Evolutionary conservation across 2,888 invertebrate genomes (phyloP).

Genomic region (Brachyptera putata): DNA sequence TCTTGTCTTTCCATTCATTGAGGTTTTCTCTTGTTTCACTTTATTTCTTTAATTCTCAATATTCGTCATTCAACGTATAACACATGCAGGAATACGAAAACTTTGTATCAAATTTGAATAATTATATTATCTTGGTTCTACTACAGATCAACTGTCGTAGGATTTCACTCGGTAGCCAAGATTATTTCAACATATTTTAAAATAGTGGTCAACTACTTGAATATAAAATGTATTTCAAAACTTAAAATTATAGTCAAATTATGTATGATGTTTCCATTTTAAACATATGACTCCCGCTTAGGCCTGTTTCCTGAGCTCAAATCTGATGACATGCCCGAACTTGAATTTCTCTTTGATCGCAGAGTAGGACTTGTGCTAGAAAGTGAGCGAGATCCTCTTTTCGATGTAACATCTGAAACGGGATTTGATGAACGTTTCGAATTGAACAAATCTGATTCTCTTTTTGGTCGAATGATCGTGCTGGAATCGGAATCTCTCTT

Average conservation of each 20-base stretch:
- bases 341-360: background rate
- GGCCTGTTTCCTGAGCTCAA: background rate
- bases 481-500: constrained; percentile 1
- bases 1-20: background rate
- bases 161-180: too few relatives aligned
- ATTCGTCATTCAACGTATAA: too few relatives aligned
- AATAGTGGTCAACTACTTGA: too few relatives aligned
- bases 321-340: background rate
- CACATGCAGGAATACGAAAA: too few relatives aligned
- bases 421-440: background rate
- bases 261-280: background rate
- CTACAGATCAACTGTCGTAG: too few relatives aligned
- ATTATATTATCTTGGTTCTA: too few relatives aligned
- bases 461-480: background rate
- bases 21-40: background rate
- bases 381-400: background rate
- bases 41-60: constrained; percentile 3
- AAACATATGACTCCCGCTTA: constrained; percentile 10
- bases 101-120: too few relatives aligned
- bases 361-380: background rate
- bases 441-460: too few relatives aligned
- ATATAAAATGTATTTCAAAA: too few relatives aligned
- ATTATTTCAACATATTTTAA: too few relatives aligned
- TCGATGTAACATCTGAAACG: background rate
- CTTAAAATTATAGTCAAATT: background rate